Conservation (phyloP, 2,797 vertebrate genomes). For the Champsocephalus gunnari region DNA sequence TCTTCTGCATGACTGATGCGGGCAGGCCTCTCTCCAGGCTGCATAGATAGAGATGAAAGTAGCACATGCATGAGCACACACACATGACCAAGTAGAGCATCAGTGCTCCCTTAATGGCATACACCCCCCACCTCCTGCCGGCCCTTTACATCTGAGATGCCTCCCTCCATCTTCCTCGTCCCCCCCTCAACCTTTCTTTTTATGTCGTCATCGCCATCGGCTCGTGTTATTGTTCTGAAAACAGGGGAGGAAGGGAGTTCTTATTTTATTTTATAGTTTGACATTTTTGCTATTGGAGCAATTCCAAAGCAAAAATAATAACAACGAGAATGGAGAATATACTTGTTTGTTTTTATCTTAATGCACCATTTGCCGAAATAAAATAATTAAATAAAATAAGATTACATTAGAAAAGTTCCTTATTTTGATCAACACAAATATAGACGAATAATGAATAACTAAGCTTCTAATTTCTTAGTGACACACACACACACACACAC, state of each 20-base stretch:
- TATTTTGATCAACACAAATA: neutral
- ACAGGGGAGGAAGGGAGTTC: neutral
- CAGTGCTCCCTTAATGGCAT: constrained; percentile 28
- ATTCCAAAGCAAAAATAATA: neutral
- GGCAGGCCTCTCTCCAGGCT: constrained; percentile 52
- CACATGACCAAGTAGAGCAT: constrained; percentile 5
- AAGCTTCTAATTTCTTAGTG: neutral
- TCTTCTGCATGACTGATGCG: constrained; percentile 59
- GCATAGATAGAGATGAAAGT: constrained; percentile 54
- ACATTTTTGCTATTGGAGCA: neutral
- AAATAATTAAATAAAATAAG: neutral
- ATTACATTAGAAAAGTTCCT: neutral
- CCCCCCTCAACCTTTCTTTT: constrained; percentile 13
- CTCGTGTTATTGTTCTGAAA: neutral
- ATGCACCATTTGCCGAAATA: neutral
- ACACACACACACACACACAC: neutral
- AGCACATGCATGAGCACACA: constrained; percentile 21
- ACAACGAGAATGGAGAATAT: neutral
- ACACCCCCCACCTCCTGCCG: neutral
- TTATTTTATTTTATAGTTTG: neutral
- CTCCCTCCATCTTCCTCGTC: neutral
- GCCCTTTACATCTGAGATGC: constrained; percentile 16
- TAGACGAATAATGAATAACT: neutral
- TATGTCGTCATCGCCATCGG: neutral
- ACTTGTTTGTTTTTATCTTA: neutral